Base-by-base conservation (phyloP, 2,797 vertebrate species). In the Cyprinodon diabolis region DNA sequence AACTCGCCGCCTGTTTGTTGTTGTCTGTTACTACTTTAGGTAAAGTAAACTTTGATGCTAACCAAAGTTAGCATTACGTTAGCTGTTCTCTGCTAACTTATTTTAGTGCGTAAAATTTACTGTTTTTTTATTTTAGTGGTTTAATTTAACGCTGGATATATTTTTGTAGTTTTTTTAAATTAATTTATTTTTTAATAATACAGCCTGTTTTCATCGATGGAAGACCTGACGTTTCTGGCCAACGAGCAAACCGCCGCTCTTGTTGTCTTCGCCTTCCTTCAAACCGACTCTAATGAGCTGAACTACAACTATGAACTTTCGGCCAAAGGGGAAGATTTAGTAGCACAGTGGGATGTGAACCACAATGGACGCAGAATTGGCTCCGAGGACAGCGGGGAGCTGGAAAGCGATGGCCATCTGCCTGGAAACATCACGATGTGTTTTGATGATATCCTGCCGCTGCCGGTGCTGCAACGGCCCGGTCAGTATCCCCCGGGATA, bases 361-460 rank as follows among this genome's bases (percentile, higher is more conserved):
- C 54, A 2, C n/a, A 81, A 81, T 4, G 43, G 60, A 0, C 8
- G 21, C 4, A 0, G 21, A 3, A 3, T 0, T 0, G 40, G 65
- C 6, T 0, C 4, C 0, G 0, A 0, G 51, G 77, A 80, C 0
- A 77, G 82, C 0, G 94, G 85, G 0, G 69, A 83, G 8, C 71
- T 96, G 0, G 90, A 96, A 58, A 62, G 84, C 0, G 95, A 96
- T 5, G 94, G 95, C 0, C 83, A 93, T 51, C 3, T 71, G 25
- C 0, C 49, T 7, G 43, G 21, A 30, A 15, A 0, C 45, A 43
- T 75, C 19, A 15, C 11, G 0, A 0, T 0, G 0, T 3, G 21
- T 5, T 0, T 90, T 0, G 45, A 12, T 0, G 90, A 79, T 0
- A 4, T 92, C 6, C 48, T 66, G 58, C 90, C 90, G 2, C 58